Base-by-base conservation (phyloP, 2,113 vertebrate genomes). In the Oryzias javanicus region DNA sequence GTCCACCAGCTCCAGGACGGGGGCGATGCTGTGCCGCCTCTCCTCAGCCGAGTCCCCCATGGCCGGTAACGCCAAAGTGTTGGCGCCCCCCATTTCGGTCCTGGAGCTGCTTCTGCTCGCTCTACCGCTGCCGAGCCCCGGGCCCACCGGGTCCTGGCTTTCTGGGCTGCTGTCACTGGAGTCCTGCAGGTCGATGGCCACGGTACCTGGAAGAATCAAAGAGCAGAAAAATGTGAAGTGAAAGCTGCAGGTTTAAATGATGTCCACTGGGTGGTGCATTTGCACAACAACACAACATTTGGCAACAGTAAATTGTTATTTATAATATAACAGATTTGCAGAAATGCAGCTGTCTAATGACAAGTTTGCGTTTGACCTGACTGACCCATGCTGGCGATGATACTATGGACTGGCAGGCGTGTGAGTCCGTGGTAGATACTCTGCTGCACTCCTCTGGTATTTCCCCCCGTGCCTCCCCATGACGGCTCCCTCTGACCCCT, bases 301-400 rank as follows among this genome's bases (percentile, higher is more conserved):
- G 70, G 57, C 58, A 52, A 54, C 16, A 65, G 72, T 76, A 66
- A 70, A 59, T 14, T 60, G 46, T 57, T 59, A 73, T 70, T 67
- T 70, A 40, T 42, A 17, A 3, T 22, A 22, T 22, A 22, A 22
- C 2, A 22, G 22, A 48, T 50, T 64, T 66, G 60, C 18, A 49
- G 60, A 48, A 64, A 49, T 47, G 24, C 60, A 35, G 42, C 41
- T 56, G 40, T 44, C 48, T 29, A 51, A 63, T 51, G 17, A 68
- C 25, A 61, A 16, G 16, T 29, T 60, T 58, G 42, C 63, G 40
- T 61, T 62, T 59, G 67, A 29, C 60, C 41, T 61, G 20, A 88
- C 91, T 88, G 66, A 94, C 93, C 93, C 93, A 94, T 93, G 89
- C 92, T 93, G 84, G 93, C 92, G 41, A 94, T 92, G 74, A 94